Conservation (phyloP, 2,888 invertebrate genomes). For the Alentia gelatinosa region DNA sequence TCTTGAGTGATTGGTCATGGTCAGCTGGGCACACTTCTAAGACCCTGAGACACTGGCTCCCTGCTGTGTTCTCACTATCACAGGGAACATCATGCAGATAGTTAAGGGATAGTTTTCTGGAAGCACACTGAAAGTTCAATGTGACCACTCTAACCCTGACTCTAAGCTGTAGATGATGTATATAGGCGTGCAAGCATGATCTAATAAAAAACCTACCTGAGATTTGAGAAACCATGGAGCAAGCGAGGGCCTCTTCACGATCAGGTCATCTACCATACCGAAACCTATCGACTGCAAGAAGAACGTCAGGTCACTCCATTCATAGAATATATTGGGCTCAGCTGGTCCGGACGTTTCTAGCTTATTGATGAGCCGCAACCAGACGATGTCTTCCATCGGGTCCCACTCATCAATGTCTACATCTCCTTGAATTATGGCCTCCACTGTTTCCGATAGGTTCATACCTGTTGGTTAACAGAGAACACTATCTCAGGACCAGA, state of each 20-base stretch:
- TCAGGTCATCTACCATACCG: background rate
- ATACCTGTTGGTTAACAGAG: too few species aligned
- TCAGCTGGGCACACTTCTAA: too few species aligned
- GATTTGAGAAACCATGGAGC: background rate
- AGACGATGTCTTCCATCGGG: conserved; percentile 36
- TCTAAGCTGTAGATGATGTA: too few species aligned
- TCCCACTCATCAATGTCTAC: conserved; percentile 27
- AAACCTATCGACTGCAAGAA: background rate
- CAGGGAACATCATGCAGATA: too few species aligned
- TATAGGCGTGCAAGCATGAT: too few species aligned
- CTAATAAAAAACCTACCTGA: background rate
- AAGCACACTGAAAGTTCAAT: too few species aligned
- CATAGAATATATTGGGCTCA: background rate
- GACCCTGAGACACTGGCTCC: too few species aligned
- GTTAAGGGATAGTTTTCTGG: too few species aligned
- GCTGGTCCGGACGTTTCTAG: background rate
- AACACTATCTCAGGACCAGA: too few species aligned
- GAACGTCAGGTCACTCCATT: background rate
- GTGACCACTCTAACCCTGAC: too few species aligned
- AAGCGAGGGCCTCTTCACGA: background rate
- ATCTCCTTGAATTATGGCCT: background rate
- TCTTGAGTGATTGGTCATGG: too few species aligned
- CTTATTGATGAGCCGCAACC: conserved; percentile 19
- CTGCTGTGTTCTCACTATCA: too few species aligned
- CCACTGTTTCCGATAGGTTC: background rate